Base-by-base conservation (phyloP, 2,888 invertebrate species). In the Pristionchus japonicus region DNA sequence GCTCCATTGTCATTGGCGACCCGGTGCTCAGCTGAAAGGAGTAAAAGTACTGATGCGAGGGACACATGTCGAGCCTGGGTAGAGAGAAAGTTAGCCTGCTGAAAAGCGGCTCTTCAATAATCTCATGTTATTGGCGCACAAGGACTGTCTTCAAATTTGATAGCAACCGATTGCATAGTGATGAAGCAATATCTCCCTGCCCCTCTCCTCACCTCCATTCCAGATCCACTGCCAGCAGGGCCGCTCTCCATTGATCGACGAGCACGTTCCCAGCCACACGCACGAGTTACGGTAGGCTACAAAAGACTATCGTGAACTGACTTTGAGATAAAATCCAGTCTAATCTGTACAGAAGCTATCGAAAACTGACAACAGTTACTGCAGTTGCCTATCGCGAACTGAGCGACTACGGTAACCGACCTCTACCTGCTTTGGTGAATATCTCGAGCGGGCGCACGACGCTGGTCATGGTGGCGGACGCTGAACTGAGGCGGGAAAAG, bases 151-250 rank as follows among this genome's bases (percentile, higher is more conserved):
- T n/a, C n/a, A n/a, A n/a, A n/a, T n/a, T n/a, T n/a, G n/a, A n/a
- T n/a, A n/a, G 23, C 1, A 11, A 17, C 15, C 11, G 34, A 67
- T 67, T 67, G 67, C 31, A 9, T 6, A 27, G 6, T 34, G 67
- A 67, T 34, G 67, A 67, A 11, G 34, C 1, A 70, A 70, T 6
- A 31, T 17, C 11, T 37, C 27, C 31, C 40, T n/a, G 43, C 0
- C 77, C 20, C 74, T 43, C 40, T 20, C 17, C 74, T 74, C 20
- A 47, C 77, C 77, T 47, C 77, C 77, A 77, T 77, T 77, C 77
- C 77, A 77, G n/a, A 77, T 77, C 77, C 77, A 77, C 47, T 47
- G 77, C 77, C 77, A 77, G 27, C 77, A 77, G 27, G 77, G 77
- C n/a, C 77, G 27, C 77, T 77, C 77, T 13, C 77, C 77, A 11